These are phyloP conservation scores for Zaprionus lineosus DNA, from an alignment of 2,888 invertebrate genomes.

Conservation along the genomic window DNA sequence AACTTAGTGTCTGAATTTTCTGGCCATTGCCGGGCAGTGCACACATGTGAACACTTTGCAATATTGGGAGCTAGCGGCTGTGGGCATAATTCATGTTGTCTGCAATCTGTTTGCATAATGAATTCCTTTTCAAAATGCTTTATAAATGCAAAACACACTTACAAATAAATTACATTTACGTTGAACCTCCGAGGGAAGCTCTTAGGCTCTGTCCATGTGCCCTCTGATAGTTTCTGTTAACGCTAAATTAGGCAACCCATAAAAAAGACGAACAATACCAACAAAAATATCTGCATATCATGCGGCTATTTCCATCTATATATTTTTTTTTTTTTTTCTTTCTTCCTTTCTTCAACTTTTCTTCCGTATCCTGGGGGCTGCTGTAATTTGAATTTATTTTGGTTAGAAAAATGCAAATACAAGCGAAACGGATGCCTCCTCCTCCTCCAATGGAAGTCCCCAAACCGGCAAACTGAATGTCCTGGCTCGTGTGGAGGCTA, in stretches of 20 bases:
- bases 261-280: constrained; percentile 7
- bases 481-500: constrained; percentile 12
- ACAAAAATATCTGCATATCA: constrained; percentile 18
- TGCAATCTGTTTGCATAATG: constrained; percentile 5
- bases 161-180: background rate
- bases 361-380: background rate
- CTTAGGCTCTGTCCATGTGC: background rate
- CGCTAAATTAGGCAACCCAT: constrained; percentile 36
- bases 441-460: too few relatives aligned
- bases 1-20: constrained; percentile 54
- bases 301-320: too few relatives aligned
- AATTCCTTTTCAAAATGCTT: constrained; percentile 2
- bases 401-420: constrained; percentile 60
- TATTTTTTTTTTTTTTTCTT: constrained; percentile 8
- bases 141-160: constrained; percentile 9
- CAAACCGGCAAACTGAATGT: constrained; percentile 17
- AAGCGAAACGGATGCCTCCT: constrained; percentile 50
- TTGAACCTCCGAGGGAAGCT: background rate
- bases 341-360: background rate
- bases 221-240: constrained; percentile 29
- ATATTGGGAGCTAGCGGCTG: constrained; percentile 16
- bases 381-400: constrained; percentile 59
- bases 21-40: constrained; percentile 36
- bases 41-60: background rate
- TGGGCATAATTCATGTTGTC: constrained; percentile 26